Percentiles rank a stretch among this genome's conserved stretches.
Evolutionary conservation across 2,113 vertebrate species (phyloP).

Genomic region (Nipponia nippon): DNA sequence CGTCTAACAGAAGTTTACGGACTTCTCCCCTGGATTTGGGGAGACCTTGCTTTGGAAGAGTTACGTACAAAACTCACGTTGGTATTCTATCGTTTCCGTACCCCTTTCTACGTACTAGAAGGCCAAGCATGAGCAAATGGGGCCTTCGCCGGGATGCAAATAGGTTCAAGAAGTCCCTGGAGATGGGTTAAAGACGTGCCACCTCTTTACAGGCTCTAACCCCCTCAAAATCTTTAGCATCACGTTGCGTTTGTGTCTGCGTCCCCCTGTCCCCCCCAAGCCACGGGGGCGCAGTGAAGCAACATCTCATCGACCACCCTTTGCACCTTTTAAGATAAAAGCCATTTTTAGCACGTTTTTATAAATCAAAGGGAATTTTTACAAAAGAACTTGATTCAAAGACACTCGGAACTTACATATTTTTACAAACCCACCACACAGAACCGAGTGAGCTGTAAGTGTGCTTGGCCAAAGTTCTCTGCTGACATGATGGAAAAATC

Average conservation of each 20-base stretch:
- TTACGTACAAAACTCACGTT: background rate
- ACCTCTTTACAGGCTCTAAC: background rate
- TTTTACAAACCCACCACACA: fast-evolving
- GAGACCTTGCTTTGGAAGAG: too few relatives aligned
- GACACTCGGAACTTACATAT: background rate
- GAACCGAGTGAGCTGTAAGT: background rate
- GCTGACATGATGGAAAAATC: background rate
- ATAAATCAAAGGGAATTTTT: background rate
- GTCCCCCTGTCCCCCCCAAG: background rate
- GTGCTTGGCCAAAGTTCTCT: background rate
- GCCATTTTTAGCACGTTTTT: background rate
- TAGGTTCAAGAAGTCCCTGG: background rate
- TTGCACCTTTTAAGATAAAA: background rate
- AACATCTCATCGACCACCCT: too few relatives aligned
- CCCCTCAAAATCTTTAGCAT: background rate
- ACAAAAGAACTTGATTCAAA: background rate
- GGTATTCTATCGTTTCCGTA: background rate
- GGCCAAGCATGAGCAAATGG: background rate
- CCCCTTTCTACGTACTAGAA: too few relatives aligned
- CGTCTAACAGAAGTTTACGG: background rate
- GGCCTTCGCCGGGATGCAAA: background rate
- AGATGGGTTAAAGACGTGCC: background rate
- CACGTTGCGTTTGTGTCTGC: fast-evolving
- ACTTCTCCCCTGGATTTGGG: background rate
- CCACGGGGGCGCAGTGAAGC: background rate